Percentiles rank a stretch among this genome's conserved stretches.
These are phyloP conservation scores for Anguilla pacifica DNA, from an alignment of 2,797 vertebrate species.

Conservation along the genomic window DNA sequence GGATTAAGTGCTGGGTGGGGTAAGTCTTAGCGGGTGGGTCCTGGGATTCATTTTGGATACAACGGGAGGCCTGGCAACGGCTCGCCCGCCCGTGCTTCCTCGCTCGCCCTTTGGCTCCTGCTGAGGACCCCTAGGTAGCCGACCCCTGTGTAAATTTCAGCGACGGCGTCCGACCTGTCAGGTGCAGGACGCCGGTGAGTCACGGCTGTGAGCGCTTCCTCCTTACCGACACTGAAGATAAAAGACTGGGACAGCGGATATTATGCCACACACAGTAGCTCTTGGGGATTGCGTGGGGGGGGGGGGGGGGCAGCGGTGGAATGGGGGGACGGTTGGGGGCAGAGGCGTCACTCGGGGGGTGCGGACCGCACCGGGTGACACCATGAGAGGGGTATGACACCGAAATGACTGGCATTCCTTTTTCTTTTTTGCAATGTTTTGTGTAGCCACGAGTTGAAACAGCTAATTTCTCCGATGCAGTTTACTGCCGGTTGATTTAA, in stretches of 20 bases:
- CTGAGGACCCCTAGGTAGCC: not conserved
- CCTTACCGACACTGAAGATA: not conserved
- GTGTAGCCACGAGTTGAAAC: too few species aligned
- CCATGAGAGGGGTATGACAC: too few species aligned
- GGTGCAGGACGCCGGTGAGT: slow-evolving; percentile 1
- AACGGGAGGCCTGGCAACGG: not conserved
- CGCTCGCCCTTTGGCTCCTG: not conserved
- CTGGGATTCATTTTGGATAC: slow-evolving; percentile 6
- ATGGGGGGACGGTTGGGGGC: too few species aligned
- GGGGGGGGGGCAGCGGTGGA: too few species aligned
- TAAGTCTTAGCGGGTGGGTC: slow-evolving; percentile 35
- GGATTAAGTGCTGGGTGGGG: slow-evolving; percentile 59
- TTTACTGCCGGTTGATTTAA: too few species aligned
- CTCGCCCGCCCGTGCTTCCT: not conserved
- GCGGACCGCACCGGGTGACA: too few species aligned
- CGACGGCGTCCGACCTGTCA: not conserved
- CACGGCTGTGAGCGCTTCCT: not conserved
- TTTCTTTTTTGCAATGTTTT: too few species aligned
- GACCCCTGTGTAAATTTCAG: not conserved
- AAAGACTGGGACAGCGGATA: not conserved
- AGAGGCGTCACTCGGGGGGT: too few species aligned
- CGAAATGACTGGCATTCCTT: too few species aligned
- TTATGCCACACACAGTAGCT: too few species aligned
- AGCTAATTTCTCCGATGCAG: too few species aligned
- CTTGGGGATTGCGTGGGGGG: too few species aligned